These are phyloP conservation scores for Scartelaos histophorus DNA, from an alignment of 2,113 vertebrate species.

Conservation along the genomic window DNA sequence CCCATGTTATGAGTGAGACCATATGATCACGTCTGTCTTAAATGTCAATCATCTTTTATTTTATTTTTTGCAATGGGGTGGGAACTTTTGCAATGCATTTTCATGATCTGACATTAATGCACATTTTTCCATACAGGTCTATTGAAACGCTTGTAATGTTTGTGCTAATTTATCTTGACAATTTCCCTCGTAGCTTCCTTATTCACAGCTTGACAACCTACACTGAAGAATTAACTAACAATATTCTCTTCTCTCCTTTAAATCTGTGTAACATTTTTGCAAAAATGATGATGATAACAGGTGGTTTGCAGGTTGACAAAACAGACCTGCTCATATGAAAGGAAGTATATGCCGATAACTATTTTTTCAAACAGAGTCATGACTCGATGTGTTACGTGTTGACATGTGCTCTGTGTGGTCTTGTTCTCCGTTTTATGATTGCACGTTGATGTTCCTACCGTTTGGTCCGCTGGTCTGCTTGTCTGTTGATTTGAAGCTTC, in stretches of 20 bases:
- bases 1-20: slow-evolving; percentile 77
- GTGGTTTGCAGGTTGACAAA: slow-evolving; percentile 55
- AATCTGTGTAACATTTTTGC: slow-evolving; percentile 1
- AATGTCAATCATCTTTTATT: slow-evolving; percentile 52
- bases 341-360: slow-evolving; percentile 52
- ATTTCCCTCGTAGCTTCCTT: slow-evolving; percentile 35
- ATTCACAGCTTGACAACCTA: slow-evolving; percentile 30
- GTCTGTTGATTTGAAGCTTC: slow-evolving; percentile 73
- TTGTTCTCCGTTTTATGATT: slow-evolving; percentile 66
- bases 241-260: slow-evolving; percentile 47
- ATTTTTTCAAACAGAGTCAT: slow-evolving; percentile 74
- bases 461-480: slow-evolving; percentile 79
- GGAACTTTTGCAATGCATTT: slow-evolving; percentile 33
- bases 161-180: slow-evolving; percentile 24
- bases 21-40: slow-evolving; percentile 73
- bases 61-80: slow-evolving; percentile 56
- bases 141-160: slow-evolving; percentile 6
- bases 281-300: slow-evolving; percentile 51
- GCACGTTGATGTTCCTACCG: slow-evolving; percentile 76
- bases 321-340: slow-evolving; percentile 57
- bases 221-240: slow-evolving; percentile 45
- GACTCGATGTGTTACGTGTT: slow-evolving; percentile 76
- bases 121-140: slow-evolving; percentile 23
- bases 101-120: slow-evolving; percentile 29
- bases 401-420: slow-evolving; percentile 74